phyloP scores from a whole-genome alignment of 2,113 vertebrate species.

The Podilymbus podiceps region DNA sequence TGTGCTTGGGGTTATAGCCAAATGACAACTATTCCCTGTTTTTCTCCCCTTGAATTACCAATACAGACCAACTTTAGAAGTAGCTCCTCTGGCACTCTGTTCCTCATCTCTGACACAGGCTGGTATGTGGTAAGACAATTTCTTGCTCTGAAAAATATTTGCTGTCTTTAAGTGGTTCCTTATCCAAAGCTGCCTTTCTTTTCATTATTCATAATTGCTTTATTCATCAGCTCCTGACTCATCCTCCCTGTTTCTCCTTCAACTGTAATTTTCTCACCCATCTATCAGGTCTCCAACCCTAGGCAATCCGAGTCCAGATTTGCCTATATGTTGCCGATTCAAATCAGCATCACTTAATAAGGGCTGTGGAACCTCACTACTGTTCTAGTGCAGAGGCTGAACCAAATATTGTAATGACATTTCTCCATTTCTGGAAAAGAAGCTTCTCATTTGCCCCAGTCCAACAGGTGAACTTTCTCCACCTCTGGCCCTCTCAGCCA shows the following conservation, averaged over 20 bases:
- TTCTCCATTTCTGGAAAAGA: background rate
- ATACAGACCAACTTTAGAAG: background rate
- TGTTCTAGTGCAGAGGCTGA: background rate
- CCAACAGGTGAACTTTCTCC: background rate
- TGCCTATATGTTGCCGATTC: background rate
- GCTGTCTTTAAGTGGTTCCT: background rate
- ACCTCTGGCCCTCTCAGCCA: background rate
- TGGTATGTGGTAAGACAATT: background rate
- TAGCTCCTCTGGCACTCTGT: background rate
- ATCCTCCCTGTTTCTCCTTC: background rate
- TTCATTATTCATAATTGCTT: background rate
- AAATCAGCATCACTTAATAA: background rate
- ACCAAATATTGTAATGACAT: background rate
- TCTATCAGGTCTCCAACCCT: too few relatives aligned
- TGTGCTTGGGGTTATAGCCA: background rate
- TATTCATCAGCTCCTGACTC: background rate
- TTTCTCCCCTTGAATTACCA: background rate
- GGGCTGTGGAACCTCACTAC: background rate
- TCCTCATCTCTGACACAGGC: background rate
- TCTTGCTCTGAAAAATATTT: background rate
- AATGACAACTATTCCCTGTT: background rate
- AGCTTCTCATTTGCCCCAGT: background rate
- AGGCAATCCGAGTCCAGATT: background rate
- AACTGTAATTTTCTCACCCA: background rate
- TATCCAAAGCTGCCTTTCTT: background rate